Base-by-base conservation (phyloP, 2,797 vertebrate species). In the Podargus strigoides region DNA sequence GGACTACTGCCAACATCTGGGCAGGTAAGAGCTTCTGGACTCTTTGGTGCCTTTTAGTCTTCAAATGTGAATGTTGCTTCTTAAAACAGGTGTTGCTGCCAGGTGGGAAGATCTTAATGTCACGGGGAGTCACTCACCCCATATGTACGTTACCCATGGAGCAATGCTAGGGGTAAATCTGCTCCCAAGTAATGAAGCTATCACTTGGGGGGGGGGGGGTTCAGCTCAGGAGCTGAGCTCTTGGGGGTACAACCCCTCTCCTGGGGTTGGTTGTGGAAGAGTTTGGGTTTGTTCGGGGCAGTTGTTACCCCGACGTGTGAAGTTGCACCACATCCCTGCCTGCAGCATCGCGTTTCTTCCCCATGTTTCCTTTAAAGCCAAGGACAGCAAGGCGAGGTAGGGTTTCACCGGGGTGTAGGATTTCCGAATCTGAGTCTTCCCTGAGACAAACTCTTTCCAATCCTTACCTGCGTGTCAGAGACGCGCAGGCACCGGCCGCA, bases 341-440 rank as follows among this genome's bases (percentile, higher is more conserved):
- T 8, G 44, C 89, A 58, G 93, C 60, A 1, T 78, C 1, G 7
- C 1, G 1, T 12, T 39, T 22, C 70, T 60, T 7, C 87, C 85
- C 90, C 1, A 23, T 46, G 89, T 93, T 95, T 94, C 94, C 94
- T 96, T 96, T 96, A 95, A 95, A 96, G 79, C 94, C 89, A 84
- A 94, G 96, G 95, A n/a, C 94, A 68, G 90, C 63, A 3, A 89
- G 89, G 47, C 60, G 2, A 78, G 96, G 93, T 97, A 82, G 50
- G 92, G 93, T 97, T 97, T 96, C 97, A 90, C 2, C 0, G 42
- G 77, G 90, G 95, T 96, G 47, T 97, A 89, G 94, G 64, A 86
- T 97, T 97, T 97, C 97, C 8, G 92, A 97, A 97, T 96, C 97
- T 95, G 96, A 97, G 93, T 95, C 96, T 97, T 96, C 63, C 94